Evolutionary conservation across 92 coral and sea anemone genomes (phyloP).

Genomic region (Galaxea fascicularis): DNA sequence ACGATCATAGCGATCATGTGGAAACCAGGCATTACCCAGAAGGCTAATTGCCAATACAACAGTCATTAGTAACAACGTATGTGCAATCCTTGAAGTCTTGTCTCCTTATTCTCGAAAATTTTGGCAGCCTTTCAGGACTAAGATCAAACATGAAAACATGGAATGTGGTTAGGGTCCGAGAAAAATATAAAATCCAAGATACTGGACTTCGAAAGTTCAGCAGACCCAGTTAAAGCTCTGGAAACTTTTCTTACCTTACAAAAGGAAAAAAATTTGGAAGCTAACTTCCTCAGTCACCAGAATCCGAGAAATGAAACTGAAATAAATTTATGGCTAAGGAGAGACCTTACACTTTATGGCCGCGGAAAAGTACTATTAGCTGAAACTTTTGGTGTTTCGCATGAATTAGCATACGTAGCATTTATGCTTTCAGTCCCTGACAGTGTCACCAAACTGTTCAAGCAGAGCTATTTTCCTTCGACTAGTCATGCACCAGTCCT

Average conservation of each 20-base stretch:
- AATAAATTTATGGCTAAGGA: not conserved
- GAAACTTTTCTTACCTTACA: not conserved
- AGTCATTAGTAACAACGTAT: too few species aligned
- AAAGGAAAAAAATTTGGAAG: not conserved
- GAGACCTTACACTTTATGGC: constrained; percentile 1
- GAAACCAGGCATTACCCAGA: too few species aligned
- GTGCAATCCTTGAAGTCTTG: too few species aligned
- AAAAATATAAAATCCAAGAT: not conserved
- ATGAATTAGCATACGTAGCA: not conserved
- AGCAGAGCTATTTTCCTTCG: too few species aligned
- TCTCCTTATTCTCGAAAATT: too few species aligned
- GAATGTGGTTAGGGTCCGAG: constrained; percentile 2
- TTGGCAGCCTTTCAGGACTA: constrained; percentile 2
- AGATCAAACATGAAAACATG: not conserved
- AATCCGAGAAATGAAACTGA: constrained; percentile 6
- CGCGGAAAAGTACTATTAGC: not conserved
- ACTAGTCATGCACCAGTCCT: not conserved
- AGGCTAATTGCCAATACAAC: too few species aligned
- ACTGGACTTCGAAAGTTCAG: not conserved
- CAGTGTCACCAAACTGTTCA: too few species aligned
- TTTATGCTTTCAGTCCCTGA: too few species aligned
- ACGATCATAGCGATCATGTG: too few species aligned
- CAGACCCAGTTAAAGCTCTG: not conserved
- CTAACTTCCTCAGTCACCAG: not conserved
- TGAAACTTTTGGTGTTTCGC: not conserved